These are phyloP conservation scores for Pelvicachromis taeniatus DNA, from an alignment of 2,113 vertebrate species.

Conservation along the genomic window DNA sequence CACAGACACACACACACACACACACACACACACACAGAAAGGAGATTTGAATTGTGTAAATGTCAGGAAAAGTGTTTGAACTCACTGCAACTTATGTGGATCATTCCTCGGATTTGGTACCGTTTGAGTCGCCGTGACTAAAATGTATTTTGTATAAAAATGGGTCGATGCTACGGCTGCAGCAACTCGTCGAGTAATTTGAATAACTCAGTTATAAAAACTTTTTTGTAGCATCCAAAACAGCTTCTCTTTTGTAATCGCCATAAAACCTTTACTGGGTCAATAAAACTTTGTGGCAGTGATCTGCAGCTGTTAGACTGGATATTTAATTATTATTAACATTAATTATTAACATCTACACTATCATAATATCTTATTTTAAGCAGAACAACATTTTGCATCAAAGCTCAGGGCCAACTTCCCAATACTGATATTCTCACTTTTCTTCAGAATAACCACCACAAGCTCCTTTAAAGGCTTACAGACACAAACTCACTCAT, in stretches of 20 bases:
- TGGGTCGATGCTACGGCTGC: fast-evolving
- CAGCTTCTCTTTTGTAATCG: neutral
- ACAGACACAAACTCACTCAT: neutral
- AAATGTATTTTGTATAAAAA: neutral
- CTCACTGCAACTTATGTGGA: neutral
- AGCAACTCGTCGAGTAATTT: neutral
- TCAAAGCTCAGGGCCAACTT: neutral
- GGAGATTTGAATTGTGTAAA: neutral
- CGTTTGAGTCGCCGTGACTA: neutral
- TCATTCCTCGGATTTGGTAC: neutral
- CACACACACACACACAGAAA: too few species aligned
- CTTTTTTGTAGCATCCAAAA: neutral
- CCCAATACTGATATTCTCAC: neutral
- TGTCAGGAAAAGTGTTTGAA: neutral
- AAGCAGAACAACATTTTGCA: neutral
- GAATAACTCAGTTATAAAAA: neutral
- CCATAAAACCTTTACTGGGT: neutral
- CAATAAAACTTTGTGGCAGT: neutral
- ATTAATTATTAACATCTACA: neutral
- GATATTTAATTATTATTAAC: neutral
- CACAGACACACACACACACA: too few species aligned
- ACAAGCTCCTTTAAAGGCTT: fast-evolving
- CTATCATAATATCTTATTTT: neutral
- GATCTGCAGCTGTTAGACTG: neutral
- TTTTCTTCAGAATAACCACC: fast-evolving